A percentile compares a stretch with the other conserved stretches of the same genome.
Conservation (phyloP, 2,888 invertebrate species). For the Tetranychus piercei region DNA sequence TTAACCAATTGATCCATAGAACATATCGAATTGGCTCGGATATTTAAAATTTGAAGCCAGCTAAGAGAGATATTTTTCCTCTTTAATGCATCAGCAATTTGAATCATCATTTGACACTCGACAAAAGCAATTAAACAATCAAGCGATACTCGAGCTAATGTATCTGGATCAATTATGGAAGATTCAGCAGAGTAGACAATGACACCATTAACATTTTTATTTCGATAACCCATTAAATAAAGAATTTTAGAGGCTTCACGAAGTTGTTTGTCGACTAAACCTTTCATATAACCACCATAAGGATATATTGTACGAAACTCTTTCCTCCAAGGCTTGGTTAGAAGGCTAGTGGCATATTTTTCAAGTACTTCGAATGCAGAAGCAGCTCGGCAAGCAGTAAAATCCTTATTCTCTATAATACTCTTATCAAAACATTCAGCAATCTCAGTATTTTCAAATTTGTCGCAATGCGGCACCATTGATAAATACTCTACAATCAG, state of each 20-base stretch:
- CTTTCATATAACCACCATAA: constrained; percentile 70
- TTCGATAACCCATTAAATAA: constrained; percentile 58
- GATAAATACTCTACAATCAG: constrained; percentile 25
- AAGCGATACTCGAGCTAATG: constrained; percentile 54
- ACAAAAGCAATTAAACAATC: constrained; percentile 69
- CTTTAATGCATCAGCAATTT: constrained; percentile 24
- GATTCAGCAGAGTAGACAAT: constrained; percentile 38
- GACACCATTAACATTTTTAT: background rate
- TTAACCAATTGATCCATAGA: constrained; percentile 7
- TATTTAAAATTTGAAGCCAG: constrained; percentile 25
- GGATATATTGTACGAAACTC: constrained; percentile 42
- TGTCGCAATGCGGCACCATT: constrained; percentile 24
- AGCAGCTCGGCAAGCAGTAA: constrained; percentile 60
- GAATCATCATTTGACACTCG: constrained; percentile 48
- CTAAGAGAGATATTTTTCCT: constrained; percentile 18
- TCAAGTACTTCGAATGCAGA: constrained; percentile 67
- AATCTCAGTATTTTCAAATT: constrained; percentile 24
- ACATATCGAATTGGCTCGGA: background rate
- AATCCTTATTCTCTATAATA: constrained; percentile 36
- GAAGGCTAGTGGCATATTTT: constrained; percentile 62
- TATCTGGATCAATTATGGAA: constrained; percentile 57
- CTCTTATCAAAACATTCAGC: constrained; percentile 23
- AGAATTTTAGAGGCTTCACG: constrained; percentile 56
- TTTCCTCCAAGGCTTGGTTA: constrained; percentile 70
- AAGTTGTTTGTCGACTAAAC: constrained; percentile 62